Evolutionary conservation across 2,888 invertebrate species (phyloP).

Genomic region (Alviniconcha strummeri): DNA sequence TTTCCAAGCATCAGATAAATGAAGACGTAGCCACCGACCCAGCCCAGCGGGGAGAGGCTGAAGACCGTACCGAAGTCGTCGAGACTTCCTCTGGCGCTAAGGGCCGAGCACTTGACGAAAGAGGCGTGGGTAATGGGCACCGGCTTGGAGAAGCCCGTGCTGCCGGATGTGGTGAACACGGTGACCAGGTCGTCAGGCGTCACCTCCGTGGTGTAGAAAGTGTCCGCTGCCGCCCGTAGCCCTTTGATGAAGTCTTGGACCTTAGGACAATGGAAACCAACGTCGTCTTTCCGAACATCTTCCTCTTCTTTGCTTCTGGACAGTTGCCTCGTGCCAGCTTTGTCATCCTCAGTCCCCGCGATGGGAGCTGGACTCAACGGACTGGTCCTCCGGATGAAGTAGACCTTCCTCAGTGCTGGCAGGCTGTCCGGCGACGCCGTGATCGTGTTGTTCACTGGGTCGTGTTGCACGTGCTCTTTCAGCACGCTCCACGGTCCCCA

Average conservation of each 20-base stretch:
- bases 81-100: neutral
- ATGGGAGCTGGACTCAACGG: neutral
- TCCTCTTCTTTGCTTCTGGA: neutral
- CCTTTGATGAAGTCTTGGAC: constrained; percentile 32
- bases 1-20: neutral
- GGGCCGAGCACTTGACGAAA: neutral
- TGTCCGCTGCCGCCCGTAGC: constrained; percentile 19
- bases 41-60: neutral
- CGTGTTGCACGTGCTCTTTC: constrained; percentile 29
- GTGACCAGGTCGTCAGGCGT: neutral
- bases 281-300: too few relatives aligned
- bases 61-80: neutral
- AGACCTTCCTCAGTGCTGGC: neutral
- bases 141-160: constrained; percentile 22
- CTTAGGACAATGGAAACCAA: neutral
- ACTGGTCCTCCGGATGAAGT: constrained; percentile 3
- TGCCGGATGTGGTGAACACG: constrained; percentile 10
- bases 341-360: neutral
- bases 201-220: neutral
- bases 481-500: constrained; percentile 1
- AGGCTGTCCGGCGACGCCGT: constrained; percentile 14
- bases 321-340: neutral
- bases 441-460: constrained; percentile 34
- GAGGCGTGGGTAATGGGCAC: neutral
- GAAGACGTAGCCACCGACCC: constrained; percentile 11